These are phyloP conservation scores for Apamea crenata DNA, from an alignment of 2,888 invertebrate genomes.

Conservation along the genomic window DNA sequence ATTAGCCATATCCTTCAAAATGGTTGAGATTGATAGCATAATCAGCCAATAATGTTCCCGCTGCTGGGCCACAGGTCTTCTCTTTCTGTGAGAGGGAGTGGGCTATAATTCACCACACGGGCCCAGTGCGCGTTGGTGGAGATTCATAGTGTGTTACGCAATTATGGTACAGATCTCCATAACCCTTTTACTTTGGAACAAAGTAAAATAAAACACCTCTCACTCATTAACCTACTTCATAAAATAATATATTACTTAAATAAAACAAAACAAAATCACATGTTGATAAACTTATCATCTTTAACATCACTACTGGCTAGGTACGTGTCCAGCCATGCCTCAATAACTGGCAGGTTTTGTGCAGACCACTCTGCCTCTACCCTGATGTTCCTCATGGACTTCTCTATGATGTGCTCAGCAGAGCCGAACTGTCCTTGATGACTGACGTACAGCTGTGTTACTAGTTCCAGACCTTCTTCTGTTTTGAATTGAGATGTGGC, in stretches of 20 bases:
- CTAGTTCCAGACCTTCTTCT: slow-evolving; percentile 93
- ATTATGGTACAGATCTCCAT: neutral
- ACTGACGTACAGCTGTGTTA: slow-evolving; percentile 91
- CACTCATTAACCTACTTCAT: slow-evolving; percentile 34
- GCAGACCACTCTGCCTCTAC: slow-evolving; percentile 94
- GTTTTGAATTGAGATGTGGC: slow-evolving; percentile 94
- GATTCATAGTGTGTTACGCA: accelerated
- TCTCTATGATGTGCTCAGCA: slow-evolving; percentile 93
- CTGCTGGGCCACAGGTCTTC: neutral
- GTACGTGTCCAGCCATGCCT: slow-evolving; percentile 92
- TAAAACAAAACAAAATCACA: slow-evolving; percentile 55
- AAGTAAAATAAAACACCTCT: slow-evolving; percentile 30
- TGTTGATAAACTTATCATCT: slow-evolving; percentile 71
- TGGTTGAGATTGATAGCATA: no score
- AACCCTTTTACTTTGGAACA: neutral
- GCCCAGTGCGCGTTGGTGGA: no score
- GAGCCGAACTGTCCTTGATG: slow-evolving; percentile 93
- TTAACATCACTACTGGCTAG: slow-evolving; percentile 73
- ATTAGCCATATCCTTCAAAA: no score
- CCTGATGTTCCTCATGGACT: slow-evolving; percentile 93
- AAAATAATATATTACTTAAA: slow-evolving; percentile 42
- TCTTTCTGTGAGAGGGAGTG: no score
- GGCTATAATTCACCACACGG: no score
- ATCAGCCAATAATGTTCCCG: no score
- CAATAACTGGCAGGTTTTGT: slow-evolving; percentile 93